Percentiles rank a stretch among this genome's conserved stretches.
phyloP scores from a whole-genome alignment of 2,888 invertebrate species.

The Bombyx huttoni region DNA sequence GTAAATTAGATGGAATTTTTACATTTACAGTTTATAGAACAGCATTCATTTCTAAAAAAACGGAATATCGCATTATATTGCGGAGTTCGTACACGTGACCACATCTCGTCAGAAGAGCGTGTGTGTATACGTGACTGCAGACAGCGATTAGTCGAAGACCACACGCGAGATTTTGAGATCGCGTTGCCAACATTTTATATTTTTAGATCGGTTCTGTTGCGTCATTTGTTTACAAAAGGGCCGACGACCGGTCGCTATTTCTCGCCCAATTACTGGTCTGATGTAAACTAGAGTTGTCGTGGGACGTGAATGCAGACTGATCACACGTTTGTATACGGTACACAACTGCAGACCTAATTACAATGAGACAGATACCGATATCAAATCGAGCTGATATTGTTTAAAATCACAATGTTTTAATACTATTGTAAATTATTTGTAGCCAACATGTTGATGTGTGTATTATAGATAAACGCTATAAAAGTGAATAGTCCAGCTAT shows the following conservation, averaged over 20 bases:
- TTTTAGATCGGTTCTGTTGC: constrained; percentile 3
- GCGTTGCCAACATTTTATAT: background rate
- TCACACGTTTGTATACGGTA: constrained; percentile 14
- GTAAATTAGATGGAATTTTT: too few relatives aligned
- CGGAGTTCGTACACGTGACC: background rate
- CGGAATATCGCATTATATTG: background rate
- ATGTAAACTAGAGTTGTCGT: constrained; percentile 9
- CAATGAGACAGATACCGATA: background rate
- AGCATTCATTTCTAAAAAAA: background rate
- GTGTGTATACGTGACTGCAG: background rate
- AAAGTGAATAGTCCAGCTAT: too few relatives aligned
- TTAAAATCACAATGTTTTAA: too few relatives aligned
- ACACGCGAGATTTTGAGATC: background rate
- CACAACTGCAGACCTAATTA: background rate
- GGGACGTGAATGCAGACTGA: constrained; percentile 44
- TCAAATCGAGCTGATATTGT: too few relatives aligned
- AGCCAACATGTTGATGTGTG: too few relatives aligned
- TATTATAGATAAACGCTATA: too few relatives aligned
- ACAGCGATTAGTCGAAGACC: background rate
- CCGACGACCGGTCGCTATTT: constrained; percentile 12
- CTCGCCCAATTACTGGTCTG: constrained; percentile 1
- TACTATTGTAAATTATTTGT: too few relatives aligned
- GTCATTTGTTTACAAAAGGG: constrained; percentile 21
- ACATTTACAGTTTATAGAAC: too few relatives aligned
- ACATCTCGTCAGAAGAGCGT: background rate